Evolutionary conservation across 2,113 vertebrate genomes (phyloP), one percentile per base, ranked within the genome.

Genomic region (Talpa occidentalis): DNA sequence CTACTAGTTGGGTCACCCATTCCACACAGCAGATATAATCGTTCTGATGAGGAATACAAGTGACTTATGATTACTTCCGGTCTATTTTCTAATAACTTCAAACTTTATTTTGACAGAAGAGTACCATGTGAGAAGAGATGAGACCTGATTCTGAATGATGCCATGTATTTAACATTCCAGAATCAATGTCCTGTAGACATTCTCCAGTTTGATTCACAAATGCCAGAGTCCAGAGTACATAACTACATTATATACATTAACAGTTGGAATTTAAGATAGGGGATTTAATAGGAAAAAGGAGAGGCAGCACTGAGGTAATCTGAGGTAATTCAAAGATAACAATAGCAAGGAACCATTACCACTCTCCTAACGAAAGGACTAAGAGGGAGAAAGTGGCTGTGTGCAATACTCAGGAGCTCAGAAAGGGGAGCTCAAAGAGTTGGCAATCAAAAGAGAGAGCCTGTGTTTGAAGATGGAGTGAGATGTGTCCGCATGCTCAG

Each of bases 191-290:
- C 64, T 30, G 2, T 84, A 66, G 32, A 84, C 21, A 28, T 47
- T 47, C 52, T 88, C 26, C n/a, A 59, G 40, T 91, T 91, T 70
- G 3, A 83, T 88, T 90, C 66, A 77, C 22, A 95, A 44, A 88
- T 44, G n/a, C 32, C 42, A 52, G 30, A 90, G 17, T 73, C 52
- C 62, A 81, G 70, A 77, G 92, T 60, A 6, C n/a, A 86, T 89
- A 59, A 52, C 1, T 5, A 40, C 10, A 28, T 11, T 66, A 64
- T 64, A 21, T 76, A 24, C 78, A 44, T 12, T 42, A 72, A 60
- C 2, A 93, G 35, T 17, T 16, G 10, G 22, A 44, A 47, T 59
- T 85, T 88, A 77, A 47, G 17, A 60, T 2, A 73, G 35, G n/a
- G 35, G 54, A 35, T 90, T 89, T n/a, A n/a, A 69, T 6, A 30